Conservation (phyloP, 37 sponge, comb jelly and placozoan species). For the Eunapius fragilis region DNA sequence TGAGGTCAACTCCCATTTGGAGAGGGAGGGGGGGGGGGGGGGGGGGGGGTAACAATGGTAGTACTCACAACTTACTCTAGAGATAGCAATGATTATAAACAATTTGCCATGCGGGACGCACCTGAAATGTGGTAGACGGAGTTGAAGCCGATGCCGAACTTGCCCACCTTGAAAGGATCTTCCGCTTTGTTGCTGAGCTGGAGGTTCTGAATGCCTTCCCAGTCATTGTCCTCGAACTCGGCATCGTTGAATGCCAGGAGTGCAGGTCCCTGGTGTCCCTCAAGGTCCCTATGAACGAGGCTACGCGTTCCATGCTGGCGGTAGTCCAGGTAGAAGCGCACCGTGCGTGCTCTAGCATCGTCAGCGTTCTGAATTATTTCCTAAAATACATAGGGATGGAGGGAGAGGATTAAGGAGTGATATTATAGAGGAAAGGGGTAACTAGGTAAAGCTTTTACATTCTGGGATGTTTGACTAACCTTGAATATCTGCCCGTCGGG, state of each 20-base stretch:
- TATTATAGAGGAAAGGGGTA: too few species aligned
- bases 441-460: too few species aligned
- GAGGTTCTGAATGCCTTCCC: slow-evolving; percentile 41
- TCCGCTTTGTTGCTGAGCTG: slow-evolving; percentile 42
- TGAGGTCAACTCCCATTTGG: too few species aligned
- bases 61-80: too few species aligned
- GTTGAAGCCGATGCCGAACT: slow-evolving; percentile 62
- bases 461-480: slow-evolving; percentile 25
- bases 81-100: too few species aligned
- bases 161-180: slow-evolving; percentile 58
- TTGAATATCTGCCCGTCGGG: slow-evolving; percentile 71
- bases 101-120: neutral
- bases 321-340: slow-evolving; percentile 53
- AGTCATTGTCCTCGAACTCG: slow-evolving; percentile 46
- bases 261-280: slow-evolving; percentile 37
- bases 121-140: slow-evolving; percentile 68
- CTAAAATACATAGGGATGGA: neutral
- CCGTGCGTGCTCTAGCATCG: slow-evolving; percentile 64
- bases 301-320: neutral
- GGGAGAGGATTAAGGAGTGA: too few species aligned
- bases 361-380: slow-evolving; percentile 81
- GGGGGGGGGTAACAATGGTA: too few species aligned
- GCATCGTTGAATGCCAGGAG: slow-evolving; percentile 60
- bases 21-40: too few species aligned
- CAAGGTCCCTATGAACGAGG: slow-evolving; percentile 1